These are phyloP conservation scores for Drosophila cardini DNA, from an alignment of 1,140 invertebrate genomes.

Conservation along the genomic window DNA sequence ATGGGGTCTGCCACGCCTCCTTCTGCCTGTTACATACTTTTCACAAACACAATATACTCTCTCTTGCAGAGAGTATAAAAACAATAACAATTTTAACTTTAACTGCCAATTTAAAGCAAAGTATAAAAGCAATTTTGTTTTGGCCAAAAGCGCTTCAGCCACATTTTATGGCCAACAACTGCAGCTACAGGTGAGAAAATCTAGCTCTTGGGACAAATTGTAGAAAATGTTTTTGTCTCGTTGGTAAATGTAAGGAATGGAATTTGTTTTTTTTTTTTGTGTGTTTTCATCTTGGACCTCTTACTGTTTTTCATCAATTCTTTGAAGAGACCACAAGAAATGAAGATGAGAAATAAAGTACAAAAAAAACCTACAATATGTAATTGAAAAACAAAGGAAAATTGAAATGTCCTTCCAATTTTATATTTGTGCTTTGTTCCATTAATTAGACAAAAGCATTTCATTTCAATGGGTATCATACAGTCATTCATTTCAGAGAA, in stretches of 20 bases:
- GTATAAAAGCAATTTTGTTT: slow-evolving; percentile 60
- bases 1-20: no score
- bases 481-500: neutral
- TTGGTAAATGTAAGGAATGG: slow-evolving; percentile 37
- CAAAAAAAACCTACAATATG: no score
- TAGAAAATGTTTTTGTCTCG: slow-evolving; percentile 27
- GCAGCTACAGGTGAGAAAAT: slow-evolving; percentile 50
- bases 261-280: slow-evolving; percentile 49
- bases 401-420: slow-evolving; percentile 1
- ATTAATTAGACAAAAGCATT: neutral
- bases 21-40: no score
- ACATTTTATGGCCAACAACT: slow-evolving; percentile 18
- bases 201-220: slow-evolving; percentile 56
- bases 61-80: no score
- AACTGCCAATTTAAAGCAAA: slow-evolving; percentile 26
- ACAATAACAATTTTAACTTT: slow-evolving; percentile 39
- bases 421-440: slow-evolving; percentile 1
- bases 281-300: slow-evolving; percentile 37
- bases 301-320: slow-evolving; percentile 20
- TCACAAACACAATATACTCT: no score
- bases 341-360: neutral
- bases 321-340: slow-evolving; percentile 10
- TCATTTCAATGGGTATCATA: neutral
- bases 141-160: slow-evolving; percentile 28
- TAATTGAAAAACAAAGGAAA: slow-evolving; percentile 29